These are phyloP conservation scores for Lynx canadensis DNA, from an alignment of 2,113 vertebrate genomes.

Conservation along the genomic window DNA sequence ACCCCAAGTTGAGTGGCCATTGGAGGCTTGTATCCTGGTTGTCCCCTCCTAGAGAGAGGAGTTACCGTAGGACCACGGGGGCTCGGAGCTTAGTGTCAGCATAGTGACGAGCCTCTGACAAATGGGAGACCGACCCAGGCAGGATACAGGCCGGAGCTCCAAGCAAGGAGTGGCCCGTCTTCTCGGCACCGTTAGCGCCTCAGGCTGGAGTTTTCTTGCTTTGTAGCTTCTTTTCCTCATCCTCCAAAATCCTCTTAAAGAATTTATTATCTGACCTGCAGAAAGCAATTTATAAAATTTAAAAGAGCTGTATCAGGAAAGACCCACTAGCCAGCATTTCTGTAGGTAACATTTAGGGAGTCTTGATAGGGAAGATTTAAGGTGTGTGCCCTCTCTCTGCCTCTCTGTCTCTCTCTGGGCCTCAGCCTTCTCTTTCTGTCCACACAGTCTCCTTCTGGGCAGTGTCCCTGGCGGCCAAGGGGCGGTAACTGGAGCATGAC, in stretches of 20 bases:
- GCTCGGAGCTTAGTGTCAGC: not conserved
- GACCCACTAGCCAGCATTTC: not conserved
- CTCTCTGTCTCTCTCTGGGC: not conserved
- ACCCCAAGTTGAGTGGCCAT: fast-evolving
- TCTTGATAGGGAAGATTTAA: not conserved
- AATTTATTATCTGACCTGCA: not conserved
- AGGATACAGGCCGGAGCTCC: fast-evolving
- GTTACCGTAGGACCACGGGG: not conserved
- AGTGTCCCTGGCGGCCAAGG: fast-evolving
- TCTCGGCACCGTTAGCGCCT: fast-evolving
- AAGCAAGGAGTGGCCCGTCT: fast-evolving
- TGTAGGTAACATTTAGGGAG: not conserved
- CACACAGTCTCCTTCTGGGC: not conserved
- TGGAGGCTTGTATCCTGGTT: not conserved
- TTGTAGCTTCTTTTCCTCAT: not conserved
- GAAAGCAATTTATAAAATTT: not conserved
- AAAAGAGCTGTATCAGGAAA: not conserved
- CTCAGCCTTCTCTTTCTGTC: not conserved
- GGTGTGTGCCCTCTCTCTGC: fast-evolving
- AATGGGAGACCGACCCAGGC: fast-evolving
- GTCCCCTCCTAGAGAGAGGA: not conserved
- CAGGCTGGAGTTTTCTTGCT: not conserved
- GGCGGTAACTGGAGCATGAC: not conserved
- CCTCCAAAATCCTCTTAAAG: not conserved
- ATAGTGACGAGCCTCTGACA: not conserved